Percentiles rank a stretch among this genome's conserved stretches.
Evolutionary conservation across 2,888 invertebrate species (phyloP).

Genomic region (Agapetus fuscipes): DNA sequence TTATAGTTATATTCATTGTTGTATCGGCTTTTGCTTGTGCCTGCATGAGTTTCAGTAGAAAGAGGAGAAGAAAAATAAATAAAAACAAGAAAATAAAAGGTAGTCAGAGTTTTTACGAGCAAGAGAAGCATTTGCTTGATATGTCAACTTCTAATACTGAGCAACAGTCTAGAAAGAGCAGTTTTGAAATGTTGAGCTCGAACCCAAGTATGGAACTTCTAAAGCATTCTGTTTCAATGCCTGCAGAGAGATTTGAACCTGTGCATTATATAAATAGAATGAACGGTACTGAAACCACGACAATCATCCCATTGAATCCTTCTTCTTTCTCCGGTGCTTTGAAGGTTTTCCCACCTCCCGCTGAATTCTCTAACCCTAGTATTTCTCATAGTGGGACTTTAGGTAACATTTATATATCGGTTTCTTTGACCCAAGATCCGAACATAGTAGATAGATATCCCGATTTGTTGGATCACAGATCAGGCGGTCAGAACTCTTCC

Average conservation of each 20-base stretch:
- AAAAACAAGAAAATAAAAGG: constrained; percentile 64
- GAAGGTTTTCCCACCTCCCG: constrained; percentile 37
- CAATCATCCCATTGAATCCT: constrained; percentile 34
- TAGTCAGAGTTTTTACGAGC: constrained; percentile 69
- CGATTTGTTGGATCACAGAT: constrained; percentile 60
- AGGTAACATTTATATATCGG: constrained; percentile 79
- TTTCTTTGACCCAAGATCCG: constrained; percentile 65
- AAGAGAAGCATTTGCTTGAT: constrained; percentile 78
- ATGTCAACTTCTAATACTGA: constrained; percentile 64
- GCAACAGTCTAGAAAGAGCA: constrained; percentile 45
- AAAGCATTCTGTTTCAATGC: constrained; percentile 25
- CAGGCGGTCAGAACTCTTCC: constrained; percentile 31
- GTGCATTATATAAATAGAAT: constrained; percentile 19
- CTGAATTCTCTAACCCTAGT: constrained; percentile 38
- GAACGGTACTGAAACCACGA: constrained; percentile 26
- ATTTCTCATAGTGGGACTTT: constrained; percentile 44
- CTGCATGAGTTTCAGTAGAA: constrained; percentile 34
- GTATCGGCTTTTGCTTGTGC: constrained; percentile 43
- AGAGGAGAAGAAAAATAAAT: constrained; percentile 46
- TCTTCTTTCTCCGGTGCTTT: constrained; percentile 33
- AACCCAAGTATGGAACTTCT: constrained; percentile 47
- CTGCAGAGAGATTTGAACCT: constrained; percentile 28
- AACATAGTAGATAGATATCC: constrained; percentile 64
- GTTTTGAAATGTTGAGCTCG: constrained; percentile 56
- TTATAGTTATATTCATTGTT: constrained; percentile 56